Base-by-base conservation (phyloP, 2,888 invertebrate species). In the Nysson spinosus region DNA sequence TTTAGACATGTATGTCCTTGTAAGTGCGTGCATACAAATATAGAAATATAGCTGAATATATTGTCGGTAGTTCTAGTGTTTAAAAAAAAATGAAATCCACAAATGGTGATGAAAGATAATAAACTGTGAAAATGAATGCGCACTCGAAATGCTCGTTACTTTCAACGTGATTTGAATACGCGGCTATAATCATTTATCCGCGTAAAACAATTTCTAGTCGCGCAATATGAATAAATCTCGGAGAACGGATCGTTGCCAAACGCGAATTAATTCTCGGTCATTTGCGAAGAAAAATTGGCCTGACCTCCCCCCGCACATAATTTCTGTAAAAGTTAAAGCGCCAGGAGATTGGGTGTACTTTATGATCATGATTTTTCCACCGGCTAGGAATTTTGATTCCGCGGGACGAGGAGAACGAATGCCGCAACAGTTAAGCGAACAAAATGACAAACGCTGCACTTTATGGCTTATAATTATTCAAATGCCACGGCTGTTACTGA, bases 381-480 rank as follows among this genome's bases (percentile, higher is more conserved):
- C 1, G 1, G 30, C 30, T 9, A 34, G 16, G 5, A 30, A 46
- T 56, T 49, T 56, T 9, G 61, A 55, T 49, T 56, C 20, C n/a
- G 17, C 28, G 5, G 16, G 20, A 28, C n/a, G 16, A 26, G 52
- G 57, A 64, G 58, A 58, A 69, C 43, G 46, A 58, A 63, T 58
- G 51, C 14, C 22, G 14, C 58, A 46, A 40, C 44, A 32, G 52
- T 58, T 58, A 44, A 52, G 22, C 60, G 43, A 6, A n/a, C 43
- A 14, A 50, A 52, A 52, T 55, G 54, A 68, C 63, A 63, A 55
- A 69, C 54, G 37, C 30, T 20, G 49, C 44, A 49, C 66, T 66
- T 66, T 58, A 62, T 58, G 58, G 67, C 22, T 72, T 44, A 52
- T 57, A 65, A 72, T 69, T 69, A 69, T 69, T 72, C 73, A 62